Percentiles rank a stretch among this genome's conserved stretches.
Evolutionary conservation across 92 coral and sea anemone genomes (phyloP).

Genomic region (Palythoa grandiflora): DNA sequence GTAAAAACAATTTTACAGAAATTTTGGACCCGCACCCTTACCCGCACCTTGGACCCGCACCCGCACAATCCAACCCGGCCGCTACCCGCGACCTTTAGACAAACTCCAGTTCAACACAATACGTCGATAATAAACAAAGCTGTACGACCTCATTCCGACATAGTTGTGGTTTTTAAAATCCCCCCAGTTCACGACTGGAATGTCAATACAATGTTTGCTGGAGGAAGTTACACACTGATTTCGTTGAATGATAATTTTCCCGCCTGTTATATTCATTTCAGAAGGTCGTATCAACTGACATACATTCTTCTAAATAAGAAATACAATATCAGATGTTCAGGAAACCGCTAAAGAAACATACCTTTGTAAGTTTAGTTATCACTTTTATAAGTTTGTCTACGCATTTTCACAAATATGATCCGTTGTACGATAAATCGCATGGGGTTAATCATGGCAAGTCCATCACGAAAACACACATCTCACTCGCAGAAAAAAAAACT

Average conservation of each 20-base stretch:
- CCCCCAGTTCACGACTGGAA: background rate
- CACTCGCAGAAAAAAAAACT: no score
- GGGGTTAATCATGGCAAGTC: background rate
- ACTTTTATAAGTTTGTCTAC: background rate
- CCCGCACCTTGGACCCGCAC: no score
- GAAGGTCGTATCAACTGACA: background rate
- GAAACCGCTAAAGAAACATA: background rate
- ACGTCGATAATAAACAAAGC: background rate
- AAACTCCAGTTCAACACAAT: background rate
- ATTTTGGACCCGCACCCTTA: no score
- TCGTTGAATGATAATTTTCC: background rate
- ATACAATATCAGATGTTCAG: background rate
- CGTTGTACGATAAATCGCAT: background rate
- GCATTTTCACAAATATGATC: background rate
- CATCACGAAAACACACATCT: background rate
- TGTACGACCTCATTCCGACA: background rate
- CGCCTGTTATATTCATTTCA: background rate
- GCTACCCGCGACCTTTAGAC: no score
- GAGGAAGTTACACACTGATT: background rate
- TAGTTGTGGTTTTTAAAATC: background rate
- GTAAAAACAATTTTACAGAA: no score
- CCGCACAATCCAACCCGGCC: no score
- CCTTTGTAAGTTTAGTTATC: background rate
- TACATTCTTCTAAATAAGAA: background rate
- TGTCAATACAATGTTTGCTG: background rate